Evolutionary conservation across 2,888 invertebrate genomes (phyloP).

Genomic region (Diplolepis rosae): DNA sequence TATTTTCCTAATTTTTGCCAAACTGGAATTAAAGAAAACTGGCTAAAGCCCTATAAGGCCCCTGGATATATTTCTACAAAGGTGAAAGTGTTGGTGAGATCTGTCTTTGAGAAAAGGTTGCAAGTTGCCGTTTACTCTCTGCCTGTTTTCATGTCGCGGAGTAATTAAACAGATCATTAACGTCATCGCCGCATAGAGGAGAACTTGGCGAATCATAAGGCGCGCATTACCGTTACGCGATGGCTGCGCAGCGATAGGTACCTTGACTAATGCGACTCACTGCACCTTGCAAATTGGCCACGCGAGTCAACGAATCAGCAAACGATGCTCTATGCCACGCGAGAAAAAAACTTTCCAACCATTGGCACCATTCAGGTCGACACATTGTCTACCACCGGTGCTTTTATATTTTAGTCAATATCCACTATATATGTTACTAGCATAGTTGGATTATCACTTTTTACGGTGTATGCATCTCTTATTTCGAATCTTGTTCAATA

Average conservation of each 20-base stretch:
- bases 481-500: no score
- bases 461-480: no score
- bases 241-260: constrained; percentile 69
- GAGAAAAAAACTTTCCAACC: constrained; percentile 56
- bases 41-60: no score
- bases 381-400: constrained; percentile 44
- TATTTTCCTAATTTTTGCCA: no score
- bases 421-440: no score
- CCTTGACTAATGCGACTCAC: constrained; percentile 72
- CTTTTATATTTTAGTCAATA: no score
- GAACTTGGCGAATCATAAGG: constrained; percentile 61
- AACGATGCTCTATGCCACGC: constrained; percentile 15
- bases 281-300: constrained; percentile 73
- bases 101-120: constrained; percentile 40
- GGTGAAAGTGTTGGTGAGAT: constrained; percentile 24
- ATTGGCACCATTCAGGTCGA: constrained; percentile 59
- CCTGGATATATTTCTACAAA: no score
- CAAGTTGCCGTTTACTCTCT: constrained; percentile 35
- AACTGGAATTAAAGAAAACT: no score
- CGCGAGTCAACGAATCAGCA: constrained; percentile 46
- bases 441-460: no score
- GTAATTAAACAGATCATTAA: constrained; percentile 73
- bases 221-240: constrained; percentile 71
- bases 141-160: constrained; percentile 58
- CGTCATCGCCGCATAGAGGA: constrained; percentile 59